phyloP scores from a whole-genome alignment of 2,888 invertebrate genomes.

The Eristalis arbustorum region DNA sequence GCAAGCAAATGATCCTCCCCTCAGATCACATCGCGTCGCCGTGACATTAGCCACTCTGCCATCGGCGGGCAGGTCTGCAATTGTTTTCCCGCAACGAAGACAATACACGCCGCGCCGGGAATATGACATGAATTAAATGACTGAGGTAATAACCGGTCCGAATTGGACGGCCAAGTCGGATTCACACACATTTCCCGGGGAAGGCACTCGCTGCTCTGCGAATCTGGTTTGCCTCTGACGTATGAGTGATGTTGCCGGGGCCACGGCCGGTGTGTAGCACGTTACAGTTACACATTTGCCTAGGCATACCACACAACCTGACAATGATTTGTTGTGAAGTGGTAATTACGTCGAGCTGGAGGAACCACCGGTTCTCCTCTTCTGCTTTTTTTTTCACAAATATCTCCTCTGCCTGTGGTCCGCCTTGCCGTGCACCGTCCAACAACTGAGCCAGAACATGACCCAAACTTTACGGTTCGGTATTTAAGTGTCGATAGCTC shows the following conservation, averaged over 20 bases:
- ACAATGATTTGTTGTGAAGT: conserved; percentile 59
- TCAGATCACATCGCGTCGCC: conserved; percentile 20
- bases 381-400: neutral
- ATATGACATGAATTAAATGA: conserved; percentile 47
- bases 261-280: conserved; percentile 19
- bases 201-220: neutral
- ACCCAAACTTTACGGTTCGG: conserved; percentile 24
- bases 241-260: conserved; percentile 45
- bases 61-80: conserved; percentile 23
- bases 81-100: conserved; percentile 16
- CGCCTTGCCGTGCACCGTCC: neutral
- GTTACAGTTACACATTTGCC: conserved; percentile 63
- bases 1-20: conserved; percentile 10
- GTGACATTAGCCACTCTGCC: conserved; percentile 32
- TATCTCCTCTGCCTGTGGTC: neutral
- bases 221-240: conserved; percentile 47
- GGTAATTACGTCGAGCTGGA: conserved; percentile 47
- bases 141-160: conserved; percentile 42
- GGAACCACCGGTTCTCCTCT: neutral
- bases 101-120: neutral
- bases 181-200: conserved; percentile 35
- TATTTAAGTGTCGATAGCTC: conserved; percentile 34
- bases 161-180: neutral
- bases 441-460: neutral
- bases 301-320: conserved; percentile 34